A percentile compares a stretch with the other conserved stretches of the same genome.
These are phyloP conservation scores for Bombycilla garrulus DNA, from an alignment of 2,113 vertebrate species.

Conservation along the genomic window DNA sequence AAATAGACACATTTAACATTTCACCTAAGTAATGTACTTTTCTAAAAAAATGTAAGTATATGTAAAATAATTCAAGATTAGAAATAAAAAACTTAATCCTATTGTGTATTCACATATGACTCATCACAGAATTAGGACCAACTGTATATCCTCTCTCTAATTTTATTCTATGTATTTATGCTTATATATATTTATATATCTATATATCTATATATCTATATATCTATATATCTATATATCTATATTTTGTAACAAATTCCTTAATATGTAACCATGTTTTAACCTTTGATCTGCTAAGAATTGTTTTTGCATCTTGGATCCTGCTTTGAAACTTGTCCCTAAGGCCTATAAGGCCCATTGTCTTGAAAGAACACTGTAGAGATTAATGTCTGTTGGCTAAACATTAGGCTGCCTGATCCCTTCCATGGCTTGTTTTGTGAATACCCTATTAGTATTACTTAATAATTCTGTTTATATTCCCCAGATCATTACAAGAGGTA, in stretches of 20 bases:
- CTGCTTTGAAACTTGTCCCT: neutral
- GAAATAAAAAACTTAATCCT: neutral
- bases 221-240: too few species aligned
- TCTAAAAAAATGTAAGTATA: neutral
- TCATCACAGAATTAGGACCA: neutral
- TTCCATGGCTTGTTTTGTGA: neutral
- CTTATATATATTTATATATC: neutral
- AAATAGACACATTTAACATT: neutral
- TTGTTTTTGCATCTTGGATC: neutral
- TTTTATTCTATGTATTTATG: neutral
- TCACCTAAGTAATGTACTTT: neutral
- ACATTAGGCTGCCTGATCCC: neutral
- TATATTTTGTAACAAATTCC: neutral
- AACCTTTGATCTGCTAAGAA: neutral
- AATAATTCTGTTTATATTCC: neutral
- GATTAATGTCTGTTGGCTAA: neutral
- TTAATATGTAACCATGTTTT: neutral
- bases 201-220: neutral
- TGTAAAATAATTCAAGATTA: neutral
- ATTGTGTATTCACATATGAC: neutral
- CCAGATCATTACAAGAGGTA: neutral
- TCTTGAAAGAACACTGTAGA: neutral
- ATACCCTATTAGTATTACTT: neutral
- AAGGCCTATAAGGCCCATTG: neutral
- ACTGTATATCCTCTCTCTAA: neutral